Percentiles rank a stretch among this genome's conserved stretches.
Evolutionary conservation across 2,888 invertebrate genomes (phyloP).

Genomic region (Flexamia atlantica): DNA sequence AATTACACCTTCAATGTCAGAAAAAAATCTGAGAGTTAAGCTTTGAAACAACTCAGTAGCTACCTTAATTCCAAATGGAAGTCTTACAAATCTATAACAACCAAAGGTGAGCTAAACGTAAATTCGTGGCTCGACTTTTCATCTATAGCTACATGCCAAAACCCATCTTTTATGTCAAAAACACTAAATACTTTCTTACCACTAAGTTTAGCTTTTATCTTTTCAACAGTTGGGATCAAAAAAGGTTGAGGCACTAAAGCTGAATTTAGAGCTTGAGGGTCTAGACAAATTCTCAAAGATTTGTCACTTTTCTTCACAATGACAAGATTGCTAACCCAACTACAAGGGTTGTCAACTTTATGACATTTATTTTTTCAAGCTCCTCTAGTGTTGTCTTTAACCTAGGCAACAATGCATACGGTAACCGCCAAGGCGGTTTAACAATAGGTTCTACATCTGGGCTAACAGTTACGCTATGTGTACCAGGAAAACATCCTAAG

Average conservation of each 20-base stretch:
- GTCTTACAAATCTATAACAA: conserved; percentile 31
- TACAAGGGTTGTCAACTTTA: conserved; percentile 6
- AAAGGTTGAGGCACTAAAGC: conserved; percentile 28
- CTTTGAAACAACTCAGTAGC: conserved; percentile 67
- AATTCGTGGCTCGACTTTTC: conserved; percentile 27
- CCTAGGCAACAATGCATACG: conserved; percentile 28
- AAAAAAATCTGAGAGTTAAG: conserved; percentile 67
- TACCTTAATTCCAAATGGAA: conserved; percentile 57
- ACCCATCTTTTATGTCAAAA: conserved; percentile 48
- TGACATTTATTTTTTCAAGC: not conserved
- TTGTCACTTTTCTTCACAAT: conserved; percentile 35
- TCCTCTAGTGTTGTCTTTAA: not conserved
- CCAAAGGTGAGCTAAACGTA: conserved; percentile 55
- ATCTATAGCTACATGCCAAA: conserved; percentile 38
- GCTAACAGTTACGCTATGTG: not conserved
- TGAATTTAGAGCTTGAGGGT: conserved; percentile 31
- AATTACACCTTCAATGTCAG: conserved; percentile 66
- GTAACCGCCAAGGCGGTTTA: conserved; percentile 30
- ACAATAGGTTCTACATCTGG: not conserved
- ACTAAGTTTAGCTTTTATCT: conserved; percentile 45
- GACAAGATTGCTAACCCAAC: conserved; percentile 45
- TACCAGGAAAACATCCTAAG: not conserved
- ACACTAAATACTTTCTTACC: conserved; percentile 42
- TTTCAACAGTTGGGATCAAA: conserved; percentile 38
- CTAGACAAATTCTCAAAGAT: conserved; percentile 30